phyloP scores from a whole-genome alignment of 1,140 invertebrate genomes.

The Drosophila repleta region DNA sequence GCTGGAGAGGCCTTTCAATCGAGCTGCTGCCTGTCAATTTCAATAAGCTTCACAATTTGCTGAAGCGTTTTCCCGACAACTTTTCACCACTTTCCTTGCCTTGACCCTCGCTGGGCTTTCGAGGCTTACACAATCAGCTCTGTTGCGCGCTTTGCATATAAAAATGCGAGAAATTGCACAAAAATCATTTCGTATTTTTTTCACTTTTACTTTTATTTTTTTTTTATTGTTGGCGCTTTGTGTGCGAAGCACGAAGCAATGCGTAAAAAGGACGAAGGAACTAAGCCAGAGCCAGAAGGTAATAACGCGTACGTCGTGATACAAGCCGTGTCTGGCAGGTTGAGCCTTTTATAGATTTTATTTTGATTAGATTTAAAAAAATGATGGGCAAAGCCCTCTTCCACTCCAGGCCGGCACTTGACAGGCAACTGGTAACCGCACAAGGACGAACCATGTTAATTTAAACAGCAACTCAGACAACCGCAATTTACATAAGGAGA shows the following conservation, averaged over 20 bases:
- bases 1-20: slow-evolving; percentile 29
- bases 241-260: slow-evolving; percentile 1
- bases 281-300: background rate
- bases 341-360: slow-evolving; percentile 24
- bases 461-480: too few species aligned
- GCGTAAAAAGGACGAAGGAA: background rate
- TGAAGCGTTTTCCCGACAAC: slow-evolving; percentile 25
- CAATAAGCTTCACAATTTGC: slow-evolving; percentile 51
- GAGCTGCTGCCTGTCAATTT: slow-evolving; percentile 59
- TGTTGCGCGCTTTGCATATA: slow-evolving; percentile 28
- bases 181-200: slow-evolving; percentile 7
- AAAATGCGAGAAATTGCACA: slow-evolving; percentile 31
- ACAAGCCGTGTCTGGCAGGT: slow-evolving; percentile 7
- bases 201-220: slow-evolving; percentile 12
- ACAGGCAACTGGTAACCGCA: too few species aligned
- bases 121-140: slow-evolving; percentile 14
- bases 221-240: slow-evolving; percentile 17
- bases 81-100: background rate
- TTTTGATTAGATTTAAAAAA: slow-evolving; percentile 23
- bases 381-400: background rate
- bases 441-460: too few species aligned
- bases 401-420: too few species aligned
- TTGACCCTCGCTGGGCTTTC: background rate
- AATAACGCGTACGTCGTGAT: slow-evolving; percentile 11
- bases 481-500: too few species aligned